Evolutionary conservation across 1,140 invertebrate genomes (phyloP).

Genomic region (Drosophila auraria): DNA sequence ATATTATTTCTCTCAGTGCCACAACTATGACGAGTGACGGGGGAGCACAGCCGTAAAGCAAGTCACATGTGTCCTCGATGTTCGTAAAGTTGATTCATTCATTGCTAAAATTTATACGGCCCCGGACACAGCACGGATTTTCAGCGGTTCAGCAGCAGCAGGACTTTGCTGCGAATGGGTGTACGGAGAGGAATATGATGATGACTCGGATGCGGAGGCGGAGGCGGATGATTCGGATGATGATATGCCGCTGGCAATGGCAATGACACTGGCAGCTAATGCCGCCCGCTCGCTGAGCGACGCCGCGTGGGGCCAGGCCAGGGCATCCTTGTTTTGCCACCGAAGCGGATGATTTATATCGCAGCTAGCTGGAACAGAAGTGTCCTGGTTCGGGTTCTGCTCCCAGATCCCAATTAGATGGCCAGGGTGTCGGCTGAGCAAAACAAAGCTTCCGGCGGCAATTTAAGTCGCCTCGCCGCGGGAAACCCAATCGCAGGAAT

Average conservation of each 20-base stretch:
- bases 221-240: background rate
- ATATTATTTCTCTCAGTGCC: slow-evolving; percentile 8
- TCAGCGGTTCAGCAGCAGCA: slow-evolving; percentile 38
- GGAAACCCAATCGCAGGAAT: slow-evolving; percentile 15
- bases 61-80: slow-evolving; percentile 69
- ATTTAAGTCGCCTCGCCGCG: slow-evolving; percentile 29
- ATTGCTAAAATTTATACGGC: slow-evolving; percentile 75
- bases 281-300: slow-evolving; percentile 55
- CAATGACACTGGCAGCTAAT: slow-evolving; percentile 67
- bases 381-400: slow-evolving; percentile 11
- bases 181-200: slow-evolving; percentile 6
- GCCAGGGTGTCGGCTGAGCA: slow-evolving; percentile 21
- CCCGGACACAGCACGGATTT: slow-evolving; percentile 48
- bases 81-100: slow-evolving; percentile 82
- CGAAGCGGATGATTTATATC: slow-evolving; percentile 74
- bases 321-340: slow-evolving; percentile 34
- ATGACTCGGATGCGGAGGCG: slow-evolving; percentile 16
- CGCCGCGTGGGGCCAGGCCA: slow-evolving; percentile 49
- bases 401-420: slow-evolving; percentile 54
- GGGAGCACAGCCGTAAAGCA: slow-evolving; percentile 53
- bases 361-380: slow-evolving; percentile 47
- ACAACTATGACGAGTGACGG: slow-evolving; percentile 14
- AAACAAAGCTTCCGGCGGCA: slow-evolving; percentile 18
- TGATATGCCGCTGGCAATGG: slow-evolving; percentile 62
- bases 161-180: slow-evolving; percentile 22